Base-by-base conservation (phyloP, 2,797 vertebrate genomes). In the Acipenser ruthenus region DNA sequence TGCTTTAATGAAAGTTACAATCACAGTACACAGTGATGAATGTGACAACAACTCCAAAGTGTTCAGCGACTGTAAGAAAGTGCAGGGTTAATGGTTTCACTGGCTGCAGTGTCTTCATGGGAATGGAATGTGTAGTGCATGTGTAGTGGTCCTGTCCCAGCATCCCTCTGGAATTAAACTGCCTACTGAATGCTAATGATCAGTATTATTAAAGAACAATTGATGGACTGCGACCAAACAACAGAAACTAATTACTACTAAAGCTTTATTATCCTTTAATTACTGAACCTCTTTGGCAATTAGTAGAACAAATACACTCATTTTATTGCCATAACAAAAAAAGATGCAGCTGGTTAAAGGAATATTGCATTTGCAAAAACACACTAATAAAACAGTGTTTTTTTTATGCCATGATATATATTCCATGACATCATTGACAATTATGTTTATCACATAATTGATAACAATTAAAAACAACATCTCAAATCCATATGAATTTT, bases 81-180 rank as follows among this genome's bases (percentile, higher is more conserved):
- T 18, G 66, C 67, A 83, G 84, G 73, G 85, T 87, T 77, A 78
- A 86, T 77, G 74, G 80, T 75, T 37, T 77, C 76, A 68, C 18
- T 69, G 69, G 37, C 82, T 89, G 84, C 86, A 82, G 85, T 88
- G 92, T 86, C 88, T 91, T 98, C 95, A 98, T 83, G 90, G 90
- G 93, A 95, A 92, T 92, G 94, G 95, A 97, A 97, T 99, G 94
- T 94, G 91, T 89, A 94, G 92, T 91, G 89, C 79, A 83, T 79
- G 77, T 82, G 82, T 70, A 85, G 82, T 81, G 78, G 87, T 89
- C 84, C 83, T 89, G 87, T 92, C 90, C 89, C 91, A 93, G 90
- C 89, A 93, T 92, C 90, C 91, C 87, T 91, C 82, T 87, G 80
- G 79, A 73, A 79, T 71, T 70, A 71, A 76, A 74, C 75, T 74